Base-by-base conservation (phyloP, 1,140 invertebrate species). In the Notospermus geniculatus region DNA sequence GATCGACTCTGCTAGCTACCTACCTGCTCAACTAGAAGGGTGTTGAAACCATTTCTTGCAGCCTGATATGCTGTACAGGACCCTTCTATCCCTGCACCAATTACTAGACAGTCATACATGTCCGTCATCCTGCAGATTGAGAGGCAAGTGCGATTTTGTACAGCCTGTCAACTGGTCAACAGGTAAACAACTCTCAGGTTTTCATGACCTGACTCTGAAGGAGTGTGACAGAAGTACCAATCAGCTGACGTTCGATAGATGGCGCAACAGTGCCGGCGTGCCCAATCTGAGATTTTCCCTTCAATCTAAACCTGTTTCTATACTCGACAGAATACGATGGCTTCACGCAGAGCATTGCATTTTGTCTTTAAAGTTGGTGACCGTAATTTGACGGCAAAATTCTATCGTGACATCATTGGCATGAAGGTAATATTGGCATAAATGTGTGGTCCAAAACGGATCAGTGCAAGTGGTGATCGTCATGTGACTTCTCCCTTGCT, bases 351-450 rank as follows among this genome's bases (percentile, higher is more conserved):
- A 73, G 90, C 92, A 39, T 84, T 98, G 29, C 95, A 98, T 85
- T 97, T 89, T 83, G 95, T 97, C 2, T 93, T 98, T 70, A 97
- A 97, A 87, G 88, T 97, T 66, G 90, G 90, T 0, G 89, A 98
- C 79, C 86, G 95, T 53, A 87, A 86, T 13, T 83, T 87, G 59
- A 94, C 93, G 1, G 86, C 88, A 0, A 88, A 90, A 76, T 98
- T 98, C 82, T 97, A 91, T 76, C 83, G 88, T 50, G 87, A 94
- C 76, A 86, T 95, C 66, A 84, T 98, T 23, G 93, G 92, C 68
- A 98, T 98, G 95, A 91, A 95, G 87, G 92, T 93, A 84, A 84
- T 75, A 15, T 50, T n/a, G 46, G 25, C 39, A 19, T 43, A 11
- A 50, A 27, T 50, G 19, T 5, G 19, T 4, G n/a, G 19, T 23